phyloP scores from a whole-genome alignment of 2,113 vertebrate genomes.

The Sceloporus tristichus region DNA sequence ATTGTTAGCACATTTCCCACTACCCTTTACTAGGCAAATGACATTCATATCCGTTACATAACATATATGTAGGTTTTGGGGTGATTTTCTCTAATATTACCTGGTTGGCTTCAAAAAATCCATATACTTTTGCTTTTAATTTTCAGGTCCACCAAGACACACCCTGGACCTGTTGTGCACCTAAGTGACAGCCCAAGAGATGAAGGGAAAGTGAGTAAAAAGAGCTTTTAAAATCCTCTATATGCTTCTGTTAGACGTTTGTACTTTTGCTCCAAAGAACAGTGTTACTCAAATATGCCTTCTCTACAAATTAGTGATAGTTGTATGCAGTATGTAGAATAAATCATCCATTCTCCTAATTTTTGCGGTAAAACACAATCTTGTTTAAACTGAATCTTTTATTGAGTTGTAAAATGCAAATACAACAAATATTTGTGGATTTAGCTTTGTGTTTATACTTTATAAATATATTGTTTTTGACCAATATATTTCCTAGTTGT shows the following conservation, averaged over 20 bases:
- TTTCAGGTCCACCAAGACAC: slow-evolving; percentile 95
- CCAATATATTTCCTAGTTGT: too few relatives aligned
- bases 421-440: not conserved
- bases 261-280: not conserved
- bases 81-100: not conserved
- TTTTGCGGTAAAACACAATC: not conserved
- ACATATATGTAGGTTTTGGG: not conserved
- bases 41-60: not conserved
- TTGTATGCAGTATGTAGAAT: not conserved
- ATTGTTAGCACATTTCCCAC: not conserved
- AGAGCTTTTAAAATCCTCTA: slow-evolving; percentile 17
- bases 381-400: slow-evolving; percentile 9
- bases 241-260: slow-evolving; percentile 7
- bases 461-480: too few relatives aligned
- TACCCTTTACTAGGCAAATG: not conserved
- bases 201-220: slow-evolving; percentile 93
- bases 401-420: slow-evolving; percentile 27
- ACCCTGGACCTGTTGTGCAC: slow-evolving; percentile 97
- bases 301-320: not conserved
- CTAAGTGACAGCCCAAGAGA: slow-evolving; percentile 98
- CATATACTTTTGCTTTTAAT: slow-evolving; percentile 62
- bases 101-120: not conserved
- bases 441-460: too few relatives aligned
- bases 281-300: not conserved
- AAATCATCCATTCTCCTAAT: not conserved